Evolutionary conservation across 2,888 invertebrate genomes (phyloP), one percentile per base, ranked within the genome.

Genomic region (Ophion ventricosus): DNA sequence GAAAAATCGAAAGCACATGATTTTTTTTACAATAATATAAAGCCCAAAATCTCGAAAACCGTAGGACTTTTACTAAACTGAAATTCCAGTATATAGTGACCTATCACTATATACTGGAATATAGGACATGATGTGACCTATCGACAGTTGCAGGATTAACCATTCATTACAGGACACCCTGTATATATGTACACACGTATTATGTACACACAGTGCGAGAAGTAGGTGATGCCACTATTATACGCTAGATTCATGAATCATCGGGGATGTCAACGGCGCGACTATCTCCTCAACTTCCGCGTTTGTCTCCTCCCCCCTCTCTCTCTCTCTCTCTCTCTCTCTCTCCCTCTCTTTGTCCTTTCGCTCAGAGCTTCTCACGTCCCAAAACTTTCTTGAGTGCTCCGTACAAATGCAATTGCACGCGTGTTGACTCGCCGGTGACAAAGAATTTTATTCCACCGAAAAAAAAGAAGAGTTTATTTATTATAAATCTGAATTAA

Each of bases 231-330:
- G 73, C 83, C 69, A 77, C 76, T 67, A 83, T 79, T 83, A 80
- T 80, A 63, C 75, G 66, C 61, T 49, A 69, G 83, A 80, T 84
- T 84, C 76, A 84, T 84, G 76, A 83, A 83, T 83, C 83, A 83
- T 83, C 73, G 76, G 80, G 83, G 77, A 83, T 76, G 75, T 83
- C 75, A 76, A 76, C 80, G 80, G 73, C 40, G 49, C 72, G 79
- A 83, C 57, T 56, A 61, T 78, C 80, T 67, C 54, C 69, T 77
- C 49, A 73, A 80, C 80, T 84, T 84, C 83, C 83, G 83, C 80
- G 77, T 77, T 80, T 66, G 66, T 69, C 70, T 77, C 67, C 49
- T 23, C 43, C 63, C 73, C 59, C 35, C 43, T 64, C 54, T 56
- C 40, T 40, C 10, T 40, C 40, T 40, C 40, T 1, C 40, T 3